Percentiles rank a stretch among this genome's conserved stretches.
These are phyloP conservation scores for Pseudomyrmex gracilis DNA, from an alignment of 1,140 invertebrate species.

Conservation along the genomic window DNA sequence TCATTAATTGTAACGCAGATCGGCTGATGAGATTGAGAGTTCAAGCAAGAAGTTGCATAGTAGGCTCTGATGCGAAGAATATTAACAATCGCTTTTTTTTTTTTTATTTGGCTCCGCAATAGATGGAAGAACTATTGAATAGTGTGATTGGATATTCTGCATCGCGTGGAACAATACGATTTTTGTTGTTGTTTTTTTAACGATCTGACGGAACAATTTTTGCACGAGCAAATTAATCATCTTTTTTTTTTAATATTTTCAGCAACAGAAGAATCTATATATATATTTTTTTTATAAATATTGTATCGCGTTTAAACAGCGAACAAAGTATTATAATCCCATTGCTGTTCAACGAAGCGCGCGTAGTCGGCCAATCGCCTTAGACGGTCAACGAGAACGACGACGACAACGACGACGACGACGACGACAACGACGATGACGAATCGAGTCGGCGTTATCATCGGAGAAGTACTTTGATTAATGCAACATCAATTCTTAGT, in stretches of 20 bases:
- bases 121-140: background rate
- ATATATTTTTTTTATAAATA: background rate
- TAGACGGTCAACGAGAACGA: conserved; percentile 3
- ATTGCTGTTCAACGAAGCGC: background rate
- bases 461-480: conserved; percentile 44
- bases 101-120: background rate
- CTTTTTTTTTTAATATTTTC: background rate
- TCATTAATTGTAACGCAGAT: conserved; percentile 30
- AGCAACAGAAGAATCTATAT: background rate
- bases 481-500: conserved; percentile 53
- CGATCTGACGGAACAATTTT: background rate
- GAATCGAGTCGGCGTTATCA: conserved; percentile 46
- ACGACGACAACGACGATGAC: conserved; percentile 21
- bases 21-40: conserved; percentile 10
- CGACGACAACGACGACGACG: conserved; percentile 6
- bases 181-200: background rate
- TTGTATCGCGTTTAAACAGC: conserved; percentile 36
- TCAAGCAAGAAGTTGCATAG: conserved; percentile 5
- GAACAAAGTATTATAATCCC: conserved; percentile 49
- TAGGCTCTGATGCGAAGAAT: background rate
- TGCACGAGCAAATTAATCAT: background rate
- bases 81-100: background rate
- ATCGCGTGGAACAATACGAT: background rate
- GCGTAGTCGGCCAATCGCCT: conserved; percentile 17
- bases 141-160: background rate